Base-by-base conservation (phyloP, 2,797 vertebrate species). In the Babyrousa celebensis region DNA sequence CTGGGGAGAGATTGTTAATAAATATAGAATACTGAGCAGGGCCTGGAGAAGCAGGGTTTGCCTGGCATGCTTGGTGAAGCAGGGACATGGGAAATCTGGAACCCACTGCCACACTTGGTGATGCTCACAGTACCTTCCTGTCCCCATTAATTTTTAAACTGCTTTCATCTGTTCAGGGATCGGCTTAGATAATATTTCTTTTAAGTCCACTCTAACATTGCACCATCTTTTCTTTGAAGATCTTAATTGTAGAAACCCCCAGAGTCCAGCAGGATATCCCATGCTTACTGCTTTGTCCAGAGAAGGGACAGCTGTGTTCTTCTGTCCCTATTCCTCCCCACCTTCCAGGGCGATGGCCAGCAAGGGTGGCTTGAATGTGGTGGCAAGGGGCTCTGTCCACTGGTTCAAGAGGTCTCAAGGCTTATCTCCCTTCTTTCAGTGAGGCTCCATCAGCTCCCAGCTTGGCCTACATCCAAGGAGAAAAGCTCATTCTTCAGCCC, bases 21-120 rank as follows among this genome's bases (percentile, higher is more conserved):
- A 93, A 96, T 96, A 94, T 89, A 94, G 96, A 96, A 58, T 15
- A 12, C 18, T 52, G 75, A 92, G 85, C 78, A 12, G 3, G 78
- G 27, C 54, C 5, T 27, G 16, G 58, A 14, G 75, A 82, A 18
- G 23, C 6, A 40, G 62, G 43, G 85, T 87, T 54, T 94, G 85
- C 70, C 80, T 87, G 62, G 70, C 56, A 25, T 29, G 71, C 75
- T 67, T 29, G 67, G 25, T 0, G 12, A 77, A 75, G 52, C 21
- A 21, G 63, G 40, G n/a, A 17, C 1, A 0, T 23, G 27, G 16
- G 80, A 48, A 36, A 56, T 54, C 32, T 7, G 12, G 52, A 68
- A 75, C 25, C 65, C 52, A 63, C 18, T 68, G 20, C 17, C 8
- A 12, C 12, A 7, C 27, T 60, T 95, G 15, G 20, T 84, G 86